Percentiles rank a stretch among this genome's conserved stretches.
phyloP scores from a whole-genome alignment of 2,113 vertebrate species.

The Oryzias javanicus region DNA sequence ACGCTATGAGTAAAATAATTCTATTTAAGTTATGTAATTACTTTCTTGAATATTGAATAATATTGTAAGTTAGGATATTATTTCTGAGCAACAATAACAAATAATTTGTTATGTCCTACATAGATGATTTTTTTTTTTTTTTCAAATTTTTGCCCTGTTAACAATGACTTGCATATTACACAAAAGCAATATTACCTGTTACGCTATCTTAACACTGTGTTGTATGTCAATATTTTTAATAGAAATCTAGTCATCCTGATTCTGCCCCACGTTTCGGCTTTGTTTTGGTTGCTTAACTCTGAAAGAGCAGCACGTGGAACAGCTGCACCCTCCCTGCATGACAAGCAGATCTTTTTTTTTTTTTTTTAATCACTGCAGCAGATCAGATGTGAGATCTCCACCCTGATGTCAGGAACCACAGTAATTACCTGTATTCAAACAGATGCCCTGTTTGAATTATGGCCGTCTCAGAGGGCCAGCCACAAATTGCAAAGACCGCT shows the following conservation, averaged over 20 bases:
- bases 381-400: constrained; percentile 37
- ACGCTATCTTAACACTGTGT: not conserved
- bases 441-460: constrained; percentile 47
- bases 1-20: no score
- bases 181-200: not conserved
- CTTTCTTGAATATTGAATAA: no score
- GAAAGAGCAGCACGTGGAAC: not conserved
- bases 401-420: constrained; percentile 36
- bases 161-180: not conserved
- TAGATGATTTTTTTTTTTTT: no score
- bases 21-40: no score
- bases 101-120: no score
- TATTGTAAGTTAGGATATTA: no score
- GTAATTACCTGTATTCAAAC: constrained; percentile 48
- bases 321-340: constrained; percentile 28
- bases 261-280: not conserved
- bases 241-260: not conserved
- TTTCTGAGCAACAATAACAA: no score
- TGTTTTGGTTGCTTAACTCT: not conserved
- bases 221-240: constrained; percentile 3
- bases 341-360: constrained; percentile 17
- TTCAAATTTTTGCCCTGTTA: not conserved
- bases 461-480: constrained; percentile 8
- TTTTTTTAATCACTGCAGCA: constrained; percentile 23
- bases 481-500: not conserved